phyloP scores from a whole-genome alignment of 1,140 invertebrate species.

The Carcinoscorpius rotundicauda region DNA sequence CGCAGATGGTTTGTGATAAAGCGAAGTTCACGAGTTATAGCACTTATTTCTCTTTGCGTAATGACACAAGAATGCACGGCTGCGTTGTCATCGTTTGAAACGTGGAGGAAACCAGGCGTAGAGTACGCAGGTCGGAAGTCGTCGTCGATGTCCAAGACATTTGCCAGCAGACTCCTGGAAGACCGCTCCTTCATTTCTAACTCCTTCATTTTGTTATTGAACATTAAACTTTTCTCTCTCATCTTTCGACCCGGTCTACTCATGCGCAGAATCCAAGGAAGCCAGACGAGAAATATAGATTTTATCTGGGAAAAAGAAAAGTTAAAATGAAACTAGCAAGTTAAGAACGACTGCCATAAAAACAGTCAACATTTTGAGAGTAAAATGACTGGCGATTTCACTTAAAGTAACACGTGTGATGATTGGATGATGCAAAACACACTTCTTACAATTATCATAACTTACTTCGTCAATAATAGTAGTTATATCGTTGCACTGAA shows the following conservation, averaged over 20 bases:
- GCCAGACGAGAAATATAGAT: constrained; percentile 86
- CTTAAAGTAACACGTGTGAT: too few species aligned
- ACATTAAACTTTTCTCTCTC: constrained; percentile 61
- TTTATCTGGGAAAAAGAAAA: constrained; percentile 52
- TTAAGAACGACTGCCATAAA: too few species aligned
- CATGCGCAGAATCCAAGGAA: constrained; percentile 91
- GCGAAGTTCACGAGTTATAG: constrained; percentile 89
- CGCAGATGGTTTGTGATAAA: constrained; percentile 83
- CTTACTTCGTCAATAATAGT: too few species aligned
- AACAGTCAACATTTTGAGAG: too few species aligned
- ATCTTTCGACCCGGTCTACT: constrained; percentile 85
- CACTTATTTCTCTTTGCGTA: constrained; percentile 73
- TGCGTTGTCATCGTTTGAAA: constrained; percentile 30
- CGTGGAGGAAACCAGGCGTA: constrained; percentile 14
- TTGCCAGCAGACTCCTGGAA: constrained; percentile 84
- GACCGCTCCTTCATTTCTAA: constrained; percentile 82
- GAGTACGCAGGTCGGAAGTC: constrained; percentile 57
- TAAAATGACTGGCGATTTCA: too few species aligned
- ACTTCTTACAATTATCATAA: too few species aligned
- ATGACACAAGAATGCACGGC: constrained; percentile 38
- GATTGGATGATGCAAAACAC: too few species aligned
- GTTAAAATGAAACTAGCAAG: too few species aligned
- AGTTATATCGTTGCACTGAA: too few species aligned
- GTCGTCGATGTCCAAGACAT: constrained; percentile 92
- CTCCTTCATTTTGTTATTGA: constrained; percentile 49